phyloP scores from a whole-genome alignment of 2,888 invertebrate genomes.

The Eilema caniola region DNA sequence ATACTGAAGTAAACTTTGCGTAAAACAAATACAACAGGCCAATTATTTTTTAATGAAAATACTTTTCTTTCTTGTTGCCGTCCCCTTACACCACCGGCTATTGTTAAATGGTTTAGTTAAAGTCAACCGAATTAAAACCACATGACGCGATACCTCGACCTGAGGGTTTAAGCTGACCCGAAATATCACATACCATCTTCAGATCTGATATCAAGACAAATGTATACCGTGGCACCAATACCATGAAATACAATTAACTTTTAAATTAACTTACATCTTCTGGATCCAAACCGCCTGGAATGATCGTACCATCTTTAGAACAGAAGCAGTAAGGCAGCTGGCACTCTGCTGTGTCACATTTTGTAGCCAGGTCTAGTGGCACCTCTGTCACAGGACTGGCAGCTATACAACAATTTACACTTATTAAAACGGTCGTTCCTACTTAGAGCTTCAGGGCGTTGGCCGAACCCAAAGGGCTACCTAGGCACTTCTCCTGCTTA shows the following conservation, averaged over 20 bases:
- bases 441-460: neutral
- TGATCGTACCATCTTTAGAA: slow-evolving; percentile 95
- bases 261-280: slow-evolving; percentile 89
- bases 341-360: slow-evolving; percentile 92
- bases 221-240: no score
- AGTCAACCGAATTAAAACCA: neutral
- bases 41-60: neutral
- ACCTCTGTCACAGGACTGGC: slow-evolving; percentile 93
- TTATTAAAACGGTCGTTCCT: neutral
- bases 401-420: slow-evolving; percentile 79
- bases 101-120: neutral
- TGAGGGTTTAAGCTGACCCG: no score
- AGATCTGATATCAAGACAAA: no score
- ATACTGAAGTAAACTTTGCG: neutral
- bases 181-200: no score
- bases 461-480: neutral
- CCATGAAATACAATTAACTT: neutral
- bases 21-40: neutral
- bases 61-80: neutral
- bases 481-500: no score
- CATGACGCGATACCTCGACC: neutral
- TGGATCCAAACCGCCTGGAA: slow-evolving; percentile 94
- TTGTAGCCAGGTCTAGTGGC: slow-evolving; percentile 92
- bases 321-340: slow-evolving; percentile 96
- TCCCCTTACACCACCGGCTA: neutral